Percentiles rank a stretch among this genome's conserved stretches.
These are phyloP conservation scores for Nilaparvata lugens DNA, from an alignment of 1,140 invertebrate genomes.

Conservation along the genomic window DNA sequence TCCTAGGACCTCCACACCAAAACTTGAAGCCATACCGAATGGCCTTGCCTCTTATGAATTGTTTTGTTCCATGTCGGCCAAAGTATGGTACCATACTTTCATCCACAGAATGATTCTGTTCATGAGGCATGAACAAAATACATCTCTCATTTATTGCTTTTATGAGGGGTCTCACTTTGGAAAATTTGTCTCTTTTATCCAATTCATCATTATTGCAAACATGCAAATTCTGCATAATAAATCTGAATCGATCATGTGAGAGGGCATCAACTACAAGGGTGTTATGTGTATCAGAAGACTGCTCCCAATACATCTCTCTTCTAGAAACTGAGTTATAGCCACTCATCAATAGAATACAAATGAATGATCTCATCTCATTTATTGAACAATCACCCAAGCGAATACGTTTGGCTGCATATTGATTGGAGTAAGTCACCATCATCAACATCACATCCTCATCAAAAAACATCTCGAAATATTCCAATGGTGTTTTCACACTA, in stretches of 20 bases:
- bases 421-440: neutral
- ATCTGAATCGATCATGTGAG: neutral
- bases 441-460: neutral
- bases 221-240: neutral
- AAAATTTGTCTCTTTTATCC: neutral
- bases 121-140: slow-evolving; percentile 21
- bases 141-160: slow-evolving; percentile 15
- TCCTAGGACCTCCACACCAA: slow-evolving; percentile 8
- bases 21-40: slow-evolving; percentile 18
- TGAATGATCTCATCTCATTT: neutral
- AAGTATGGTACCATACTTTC: slow-evolving; percentile 27
- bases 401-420: neutral
- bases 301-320: neutral
- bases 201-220: neutral
- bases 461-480: neutral
- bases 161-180: neutral
- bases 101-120: slow-evolving; percentile 25
- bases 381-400: neutral
- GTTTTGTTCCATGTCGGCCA: slow-evolving; percentile 26
- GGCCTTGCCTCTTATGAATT: slow-evolving; percentile 27
- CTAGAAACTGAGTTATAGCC: neutral
- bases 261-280: neutral
- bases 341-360: neutral
- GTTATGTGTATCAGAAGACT: neutral
- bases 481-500: neutral